Base-by-base conservation (phyloP, 1,140 invertebrate species). In the Papilio polytes region DNA sequence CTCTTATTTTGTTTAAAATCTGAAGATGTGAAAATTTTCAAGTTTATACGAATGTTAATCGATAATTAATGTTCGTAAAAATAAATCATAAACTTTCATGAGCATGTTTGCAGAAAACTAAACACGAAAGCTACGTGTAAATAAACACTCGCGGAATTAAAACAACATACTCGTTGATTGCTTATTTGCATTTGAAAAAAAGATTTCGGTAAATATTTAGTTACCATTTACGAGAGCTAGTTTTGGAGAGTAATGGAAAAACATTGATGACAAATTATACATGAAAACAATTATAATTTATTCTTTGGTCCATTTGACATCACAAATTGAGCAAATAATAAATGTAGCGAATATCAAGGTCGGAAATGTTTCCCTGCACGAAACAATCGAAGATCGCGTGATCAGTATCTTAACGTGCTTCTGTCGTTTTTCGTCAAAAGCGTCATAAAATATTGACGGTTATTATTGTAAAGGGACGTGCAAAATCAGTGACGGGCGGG, bases 401-500 rank as follows among this genome's bases (percentile, higher is more conserved):
- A 79, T 85, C 80, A 74, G 76, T 66, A 80, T 74, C 80, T 80
- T 81, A 82, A 88, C 82, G 73, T 83, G 86, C 83, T 84, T n/a
- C 83, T 83, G 92, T 90, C 89, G 82, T 56, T 82, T 86, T 87
- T 83, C 78, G 36, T 81, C 88, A 84, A 91, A 88, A 88, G 85
- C 89, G 87, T 85, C 85, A 91, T 91, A 92, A 91, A 92, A 85
- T 87, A 88, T 85, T 78, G 83, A 78, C 82, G 87, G 87, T 90
- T 87, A 92, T 91, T 88, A 88, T 74, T 77, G 85, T 85, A 83
- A 89, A 88, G 88, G 89, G 87, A 92, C 90, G 90, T 92, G 91
- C 90, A 92, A 94, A 94, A 94, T 94, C 92, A 91, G 86, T 87
- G 88, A 88, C 78, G 82, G 88, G 83, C 84, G 83, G 83, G 82